A percentile compares a stretch with the other conserved stretches of the same genome.
phyloP scores from a whole-genome alignment of 2,113 vertebrate genomes.

The Istiophorus platypterus region DNA sequence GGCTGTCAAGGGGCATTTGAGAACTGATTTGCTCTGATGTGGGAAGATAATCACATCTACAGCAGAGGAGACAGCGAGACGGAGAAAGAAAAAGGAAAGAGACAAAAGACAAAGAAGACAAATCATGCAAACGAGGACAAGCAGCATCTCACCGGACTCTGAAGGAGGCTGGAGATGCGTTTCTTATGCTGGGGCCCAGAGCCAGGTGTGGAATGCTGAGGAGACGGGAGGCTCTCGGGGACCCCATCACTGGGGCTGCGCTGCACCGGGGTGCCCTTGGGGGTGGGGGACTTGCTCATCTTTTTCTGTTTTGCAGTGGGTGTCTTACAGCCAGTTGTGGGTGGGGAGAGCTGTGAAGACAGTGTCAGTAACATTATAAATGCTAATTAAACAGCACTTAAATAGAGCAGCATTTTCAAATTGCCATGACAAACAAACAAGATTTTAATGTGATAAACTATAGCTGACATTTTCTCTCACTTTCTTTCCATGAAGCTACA shows the following conservation, averaged over 20 bases:
- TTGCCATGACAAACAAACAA: background rate
- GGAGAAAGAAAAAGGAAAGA: conserved; percentile 31
- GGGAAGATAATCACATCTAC: conserved; percentile 71
- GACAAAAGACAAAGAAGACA: background rate
- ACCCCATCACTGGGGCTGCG: conserved; percentile 87
- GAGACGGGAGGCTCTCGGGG: conserved; percentile 84
- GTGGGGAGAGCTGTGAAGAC: conserved; percentile 47
- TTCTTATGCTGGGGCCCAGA: conserved; percentile 92
- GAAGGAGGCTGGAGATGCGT: conserved; percentile 93
- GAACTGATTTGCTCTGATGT: conserved; percentile 69
- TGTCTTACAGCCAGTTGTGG: conserved; percentile 59
- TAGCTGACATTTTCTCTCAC: background rate
- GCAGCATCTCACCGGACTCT: conserved; percentile 87
- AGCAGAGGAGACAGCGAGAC: conserved; percentile 67
- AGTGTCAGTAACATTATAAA: background rate
- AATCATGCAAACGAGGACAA: background rate
- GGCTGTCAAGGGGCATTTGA: conserved; percentile 68
- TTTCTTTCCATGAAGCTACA: background rate
- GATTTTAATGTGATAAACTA: background rate
- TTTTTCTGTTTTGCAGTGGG: conserved; percentile 65
- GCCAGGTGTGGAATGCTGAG: conserved; percentile 86
- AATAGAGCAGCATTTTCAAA: background rate
- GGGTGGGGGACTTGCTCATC: conserved; percentile 86
- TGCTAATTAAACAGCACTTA: background rate
- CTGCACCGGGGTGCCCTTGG: conserved; percentile 82